A percentile compares a stretch with the other conserved stretches of the same genome.
Evolutionary conservation across 2,113 vertebrate species (phyloP).

Genomic region (Alligator mississippiensis): DNA sequence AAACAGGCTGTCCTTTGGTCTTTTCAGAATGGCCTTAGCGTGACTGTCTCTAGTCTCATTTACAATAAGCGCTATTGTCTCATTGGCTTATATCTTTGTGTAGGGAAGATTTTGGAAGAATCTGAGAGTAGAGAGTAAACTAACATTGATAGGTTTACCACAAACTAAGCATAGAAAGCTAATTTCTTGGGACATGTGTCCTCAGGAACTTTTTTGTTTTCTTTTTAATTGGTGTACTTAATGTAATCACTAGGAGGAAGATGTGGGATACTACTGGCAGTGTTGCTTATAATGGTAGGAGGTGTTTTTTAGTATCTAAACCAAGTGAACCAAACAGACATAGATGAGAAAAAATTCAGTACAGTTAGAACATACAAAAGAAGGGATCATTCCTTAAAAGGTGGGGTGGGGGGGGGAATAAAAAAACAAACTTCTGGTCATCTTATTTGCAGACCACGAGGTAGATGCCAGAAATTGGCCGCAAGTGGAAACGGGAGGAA

Average conservation of each 20-base stretch:
- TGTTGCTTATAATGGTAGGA: too few species aligned
- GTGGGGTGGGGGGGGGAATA: too few species aligned
- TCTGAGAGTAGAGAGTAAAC: neutral
- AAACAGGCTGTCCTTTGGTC: neutral
- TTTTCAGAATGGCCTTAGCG: neutral
- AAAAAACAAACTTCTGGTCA: neutral
- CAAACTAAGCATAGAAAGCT: neutral
- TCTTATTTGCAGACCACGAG: neutral
- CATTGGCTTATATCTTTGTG: neutral
- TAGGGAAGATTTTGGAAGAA: too few species aligned
- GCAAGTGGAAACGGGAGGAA: rapidly evolving
- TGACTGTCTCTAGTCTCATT: neutral
- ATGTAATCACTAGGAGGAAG: neutral
- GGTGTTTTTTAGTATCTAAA: neutral
- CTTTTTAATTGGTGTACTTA: neutral
- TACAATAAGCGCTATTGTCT: neutral
- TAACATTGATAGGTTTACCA: neutral
- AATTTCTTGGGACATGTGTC: neutral
- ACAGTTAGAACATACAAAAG: neutral
- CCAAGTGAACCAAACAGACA: neutral
- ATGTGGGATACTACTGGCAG: neutral
- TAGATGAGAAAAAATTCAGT: neutral
- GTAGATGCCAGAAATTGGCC: too few species aligned
- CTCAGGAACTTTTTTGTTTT: neutral
- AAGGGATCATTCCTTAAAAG: neutral